Conservation (phyloP, 2,888 invertebrate genomes). For the Pantelozetes paolii region DNA sequence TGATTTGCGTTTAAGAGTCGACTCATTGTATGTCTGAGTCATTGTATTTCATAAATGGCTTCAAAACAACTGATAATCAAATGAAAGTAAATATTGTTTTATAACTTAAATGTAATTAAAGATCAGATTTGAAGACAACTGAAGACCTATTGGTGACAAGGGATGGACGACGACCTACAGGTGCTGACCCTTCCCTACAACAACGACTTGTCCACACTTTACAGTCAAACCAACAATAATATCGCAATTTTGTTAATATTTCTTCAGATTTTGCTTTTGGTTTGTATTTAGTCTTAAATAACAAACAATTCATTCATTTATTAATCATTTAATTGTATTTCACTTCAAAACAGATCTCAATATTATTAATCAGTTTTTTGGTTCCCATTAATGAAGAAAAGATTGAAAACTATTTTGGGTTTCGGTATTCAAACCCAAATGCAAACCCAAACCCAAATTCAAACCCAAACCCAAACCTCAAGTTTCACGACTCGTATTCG, state of each 20-base stretch:
- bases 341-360: slow-evolving; percentile 1
- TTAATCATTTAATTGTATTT: neutral
- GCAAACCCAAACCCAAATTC: too few relatives aligned
- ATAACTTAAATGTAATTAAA: too few relatives aligned
- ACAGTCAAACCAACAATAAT: slow-evolving; percentile 40
- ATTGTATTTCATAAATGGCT: too few relatives aligned
- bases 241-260: slow-evolving; percentile 31
- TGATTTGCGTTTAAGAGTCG: too few relatives aligned
- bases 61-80: too few relatives aligned
- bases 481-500: too few relatives aligned
- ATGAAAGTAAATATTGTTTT: too few relatives aligned
- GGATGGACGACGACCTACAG: slow-evolving; percentile 41
- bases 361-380: slow-evolving; percentile 16
- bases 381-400: neutral
- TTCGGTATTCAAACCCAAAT: too few relatives aligned
- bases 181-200: slow-evolving; percentile 39
- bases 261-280: slow-evolving; percentile 35
- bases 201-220: slow-evolving; percentile 38
- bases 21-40: too few relatives aligned
- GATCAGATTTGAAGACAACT: too few relatives aligned
- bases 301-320: neutral
- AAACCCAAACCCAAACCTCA: too few relatives aligned
- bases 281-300: slow-evolving; percentile 14
- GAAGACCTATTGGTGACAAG: too few relatives aligned
- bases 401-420: neutral